Percentiles rank a stretch among this genome's conserved stretches.
These are phyloP conservation scores for Silurus asotus DNA, from an alignment of 2,113 vertebrate genomes.

Conservation along the genomic window DNA sequence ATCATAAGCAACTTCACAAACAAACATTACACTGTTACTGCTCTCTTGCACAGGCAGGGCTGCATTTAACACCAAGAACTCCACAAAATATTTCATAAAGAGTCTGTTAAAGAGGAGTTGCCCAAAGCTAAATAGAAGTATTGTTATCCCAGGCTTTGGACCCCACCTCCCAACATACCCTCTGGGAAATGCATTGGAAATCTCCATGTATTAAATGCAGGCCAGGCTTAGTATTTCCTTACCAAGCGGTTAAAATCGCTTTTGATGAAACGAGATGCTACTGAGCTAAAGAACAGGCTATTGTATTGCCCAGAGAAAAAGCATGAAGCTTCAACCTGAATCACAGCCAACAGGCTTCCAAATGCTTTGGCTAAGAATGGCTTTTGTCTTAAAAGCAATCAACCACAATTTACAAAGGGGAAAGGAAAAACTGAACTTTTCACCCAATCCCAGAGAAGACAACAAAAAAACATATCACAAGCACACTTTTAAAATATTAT, in stretches of 20 bases:
- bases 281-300: slow-evolving; percentile 66
- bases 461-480: slow-evolving; percentile 46
- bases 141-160: slow-evolving; percentile 34
- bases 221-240: slow-evolving; percentile 61
- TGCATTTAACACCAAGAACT: slow-evolving; percentile 64
- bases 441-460: slow-evolving; percentile 64
- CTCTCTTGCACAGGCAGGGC: slow-evolving; percentile 59
- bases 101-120: slow-evolving; percentile 60
- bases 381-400: slow-evolving; percentile 74
- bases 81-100: slow-evolving; percentile 70
- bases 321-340: slow-evolving; percentile 59
- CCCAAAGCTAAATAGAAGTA: slow-evolving; percentile 47
- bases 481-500: neutral
- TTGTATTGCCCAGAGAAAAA: slow-evolving; percentile 61
- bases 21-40: slow-evolving; percentile 4
- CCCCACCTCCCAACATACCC: slow-evolving; percentile 63
- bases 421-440: slow-evolving; percentile 72
- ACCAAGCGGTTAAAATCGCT: slow-evolving; percentile 69
- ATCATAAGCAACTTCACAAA: neutral
- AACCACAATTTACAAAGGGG: slow-evolving; percentile 70
- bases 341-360: slow-evolving; percentile 61
- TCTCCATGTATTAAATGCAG: slow-evolving; percentile 63
- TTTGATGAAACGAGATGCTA: slow-evolving; percentile 70
- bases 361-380: slow-evolving; percentile 62
- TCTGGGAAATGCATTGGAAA: slow-evolving; percentile 63